Evolutionary conservation across 2,888 invertebrate species (phyloP).

Genomic region (Pogonocherus hispidulus): DNA sequence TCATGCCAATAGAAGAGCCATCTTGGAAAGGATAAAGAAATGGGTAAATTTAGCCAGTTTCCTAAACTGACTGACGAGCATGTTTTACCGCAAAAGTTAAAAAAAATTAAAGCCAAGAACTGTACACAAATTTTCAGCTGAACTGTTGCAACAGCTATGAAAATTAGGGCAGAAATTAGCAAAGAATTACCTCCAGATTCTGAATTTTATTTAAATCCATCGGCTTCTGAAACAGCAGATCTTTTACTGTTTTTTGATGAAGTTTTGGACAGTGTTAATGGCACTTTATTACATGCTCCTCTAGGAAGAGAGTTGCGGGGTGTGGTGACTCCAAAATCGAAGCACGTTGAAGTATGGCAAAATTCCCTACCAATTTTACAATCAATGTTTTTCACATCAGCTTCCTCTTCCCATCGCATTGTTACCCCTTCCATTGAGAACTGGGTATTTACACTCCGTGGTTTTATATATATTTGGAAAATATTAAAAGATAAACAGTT

Average conservation of each 20-base stretch:
- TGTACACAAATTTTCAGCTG: slow-evolving; percentile 45
- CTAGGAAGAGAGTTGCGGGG: neutral
- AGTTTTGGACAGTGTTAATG: slow-evolving; percentile 9
- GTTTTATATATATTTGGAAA: slow-evolving; percentile 21
- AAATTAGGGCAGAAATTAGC: slow-evolving; percentile 22
- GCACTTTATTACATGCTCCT: neutral
- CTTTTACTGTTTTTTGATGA: slow-evolving; percentile 32
- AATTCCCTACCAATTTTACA: slow-evolving; percentile 9
- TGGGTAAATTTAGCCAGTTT: slow-evolving; percentile 32
- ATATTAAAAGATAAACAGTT: neutral
- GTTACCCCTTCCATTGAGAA: slow-evolving; percentile 1
- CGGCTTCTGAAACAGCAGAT: slow-evolving; percentile 35
- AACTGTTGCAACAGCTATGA: slow-evolving; percentile 38
- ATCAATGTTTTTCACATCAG: slow-evolving; percentile 9
- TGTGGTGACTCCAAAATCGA: neutral
- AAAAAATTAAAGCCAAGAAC: slow-evolving; percentile 43
- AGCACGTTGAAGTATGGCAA: neutral
- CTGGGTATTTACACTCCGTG: slow-evolving; percentile 12
- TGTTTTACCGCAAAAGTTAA: slow-evolving; percentile 38
- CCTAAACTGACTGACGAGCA: slow-evolving; percentile 43
- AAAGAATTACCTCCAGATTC: slow-evolving; percentile 14
- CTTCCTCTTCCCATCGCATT: neutral
- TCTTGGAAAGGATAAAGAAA: slow-evolving; percentile 34
- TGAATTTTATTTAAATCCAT: slow-evolving; percentile 18
- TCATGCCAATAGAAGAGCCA: slow-evolving; percentile 12